Percentiles rank a stretch among this genome's conserved stretches.
Conservation (phyloP, 1,140 invertebrate species). For the Anoplophora glabripennis region DNA sequence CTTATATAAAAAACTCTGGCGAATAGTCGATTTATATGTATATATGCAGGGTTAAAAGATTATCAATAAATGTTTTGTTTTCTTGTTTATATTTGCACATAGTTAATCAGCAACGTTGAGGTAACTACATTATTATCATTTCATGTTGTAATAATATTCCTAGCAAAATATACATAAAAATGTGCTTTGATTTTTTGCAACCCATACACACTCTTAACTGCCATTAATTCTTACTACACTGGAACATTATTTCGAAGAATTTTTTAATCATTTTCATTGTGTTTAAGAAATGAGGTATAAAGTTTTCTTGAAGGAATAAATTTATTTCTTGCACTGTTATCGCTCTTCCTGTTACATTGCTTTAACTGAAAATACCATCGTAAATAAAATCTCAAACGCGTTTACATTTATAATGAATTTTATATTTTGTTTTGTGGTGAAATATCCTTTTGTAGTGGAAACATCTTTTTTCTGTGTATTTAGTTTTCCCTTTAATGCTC, state of each 20-base stretch:
- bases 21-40: too few relatives aligned
- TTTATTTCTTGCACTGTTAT: slow-evolving; percentile 21
- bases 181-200: slow-evolving; percentile 1
- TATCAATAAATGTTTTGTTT: too few relatives aligned
- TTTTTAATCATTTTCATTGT: slow-evolving; percentile 23
- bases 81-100: too few relatives aligned
- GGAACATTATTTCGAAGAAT: slow-evolving; percentile 18
- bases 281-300: slow-evolving; percentile 15
- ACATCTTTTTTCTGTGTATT: too few relatives aligned
- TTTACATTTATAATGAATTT: slow-evolving; percentile 18
- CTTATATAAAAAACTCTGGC: too few relatives aligned
- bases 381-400: slow-evolving; percentile 14
- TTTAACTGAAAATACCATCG: slow-evolving; percentile 16
- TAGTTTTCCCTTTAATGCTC: too few relatives aligned
- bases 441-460: not conserved
- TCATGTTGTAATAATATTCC: not conserved
- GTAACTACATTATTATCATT: too few relatives aligned
- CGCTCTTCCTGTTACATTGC: slow-evolving; percentile 17
- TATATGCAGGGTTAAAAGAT: too few relatives aligned
- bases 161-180: slow-evolving; percentile 10
- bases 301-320: slow-evolving; percentile 21
- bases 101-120: too few relatives aligned
- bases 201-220: not conserved
- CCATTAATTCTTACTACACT: slow-evolving; percentile 18
- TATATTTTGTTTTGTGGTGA: slow-evolving; percentile 14